A percentile compares a stretch with the other conserved stretches of the same genome.
These are phyloP conservation scores for Catocala nupta DNA, from an alignment of 2,888 invertebrate genomes.

Conservation along the genomic window DNA sequence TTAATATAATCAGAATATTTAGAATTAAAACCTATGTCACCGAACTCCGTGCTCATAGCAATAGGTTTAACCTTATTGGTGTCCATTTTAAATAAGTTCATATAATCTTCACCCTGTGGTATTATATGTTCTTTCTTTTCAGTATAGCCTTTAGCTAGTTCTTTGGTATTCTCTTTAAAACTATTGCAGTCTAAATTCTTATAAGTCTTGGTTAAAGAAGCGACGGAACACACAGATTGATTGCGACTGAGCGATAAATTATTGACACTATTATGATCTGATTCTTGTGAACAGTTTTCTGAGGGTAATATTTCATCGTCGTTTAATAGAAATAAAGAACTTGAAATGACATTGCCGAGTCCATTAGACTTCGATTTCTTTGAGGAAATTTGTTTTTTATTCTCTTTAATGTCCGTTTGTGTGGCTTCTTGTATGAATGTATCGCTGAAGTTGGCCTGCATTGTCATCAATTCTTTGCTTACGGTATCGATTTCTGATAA, in stretches of 20 bases:
- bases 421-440: not conserved
- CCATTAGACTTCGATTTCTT: slow-evolving; percentile 19
- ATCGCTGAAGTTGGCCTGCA: too few species aligned
- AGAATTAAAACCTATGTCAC: slow-evolving; percentile 74
- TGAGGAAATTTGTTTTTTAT: not conserved
- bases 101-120: slow-evolving; percentile 59
- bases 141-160: slow-evolving; percentile 12
- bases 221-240: slow-evolving; percentile 64
- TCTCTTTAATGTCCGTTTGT: not conserved
- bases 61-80: slow-evolving; percentile 39
- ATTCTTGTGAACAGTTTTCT: slow-evolving; percentile 43
- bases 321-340: slow-evolving; percentile 68
- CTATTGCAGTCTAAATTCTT: slow-evolving; percentile 73
- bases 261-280: slow-evolving; percentile 39
- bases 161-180: slow-evolving; percentile 48
- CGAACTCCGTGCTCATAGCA: slow-evolving; percentile 66
- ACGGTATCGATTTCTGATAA: not conserved
- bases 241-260: slow-evolving; percentile 49
- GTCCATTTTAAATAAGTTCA: slow-evolving; percentile 60
- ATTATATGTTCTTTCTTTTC: slow-evolving; percentile 49
- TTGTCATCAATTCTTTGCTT: not conserved
- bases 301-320: slow-evolving; percentile 55
- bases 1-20: slow-evolving; percentile 69
- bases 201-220: slow-evolving; percentile 68
- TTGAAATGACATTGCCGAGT: slow-evolving; percentile 64